Conservation (phyloP, 2,113 vertebrate genomes). For the Callipepla californica region DNA sequence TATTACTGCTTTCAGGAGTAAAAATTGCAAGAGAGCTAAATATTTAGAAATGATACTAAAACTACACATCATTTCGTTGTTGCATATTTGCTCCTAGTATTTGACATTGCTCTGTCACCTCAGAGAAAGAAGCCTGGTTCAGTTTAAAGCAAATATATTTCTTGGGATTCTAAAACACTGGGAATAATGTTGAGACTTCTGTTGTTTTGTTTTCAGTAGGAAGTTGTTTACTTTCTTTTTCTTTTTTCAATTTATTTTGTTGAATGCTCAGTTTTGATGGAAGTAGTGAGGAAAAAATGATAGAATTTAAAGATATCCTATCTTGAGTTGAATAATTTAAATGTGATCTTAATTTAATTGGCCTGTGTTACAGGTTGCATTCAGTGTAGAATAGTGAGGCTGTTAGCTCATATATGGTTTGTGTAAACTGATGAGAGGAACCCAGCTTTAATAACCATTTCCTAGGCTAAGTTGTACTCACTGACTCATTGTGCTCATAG, state of each 20-base stretch:
- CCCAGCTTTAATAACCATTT: not conserved
- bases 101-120: not conserved
- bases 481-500: not conserved
- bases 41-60: constrained; percentile 1
- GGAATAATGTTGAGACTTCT: not conserved
- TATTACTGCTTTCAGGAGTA: not conserved
- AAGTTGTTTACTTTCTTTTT: not conserved
- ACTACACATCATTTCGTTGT: not conserved
- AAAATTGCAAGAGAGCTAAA: not conserved
- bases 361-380: not conserved
- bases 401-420: not conserved
- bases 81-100: not conserved
- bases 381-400: not conserved
- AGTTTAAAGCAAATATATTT: not conserved
- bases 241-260: not conserved
- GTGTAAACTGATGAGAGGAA: not conserved
- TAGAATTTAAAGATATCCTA: not conserved
- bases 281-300: not conserved
- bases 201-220: not conserved
- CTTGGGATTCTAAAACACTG: not conserved
- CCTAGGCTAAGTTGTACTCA: not conserved
- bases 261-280: not conserved
- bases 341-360: not conserved
- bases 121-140: not conserved
- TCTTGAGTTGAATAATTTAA: not conserved